These are phyloP conservation scores for Acropternis orthonyx DNA, from an alignment of 2,797 vertebrate genomes.

Conservation along the genomic window DNA sequence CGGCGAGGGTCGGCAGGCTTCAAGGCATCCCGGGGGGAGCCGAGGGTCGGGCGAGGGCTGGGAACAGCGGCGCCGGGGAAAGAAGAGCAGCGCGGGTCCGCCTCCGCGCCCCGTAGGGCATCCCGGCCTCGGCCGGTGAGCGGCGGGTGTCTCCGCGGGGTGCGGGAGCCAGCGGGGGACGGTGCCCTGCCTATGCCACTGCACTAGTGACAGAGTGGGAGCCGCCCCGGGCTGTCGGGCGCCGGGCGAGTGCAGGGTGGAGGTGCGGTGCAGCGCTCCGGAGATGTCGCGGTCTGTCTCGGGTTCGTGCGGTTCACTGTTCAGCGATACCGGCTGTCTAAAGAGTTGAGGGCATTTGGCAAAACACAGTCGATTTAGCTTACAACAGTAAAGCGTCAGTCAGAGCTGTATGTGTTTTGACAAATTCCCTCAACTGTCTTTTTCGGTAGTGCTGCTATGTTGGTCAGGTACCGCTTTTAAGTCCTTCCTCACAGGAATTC, in stretches of 20 bases:
- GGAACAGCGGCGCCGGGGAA: not conserved
- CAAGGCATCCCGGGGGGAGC: too few relatives aligned
- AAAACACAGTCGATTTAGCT: fast-evolving
- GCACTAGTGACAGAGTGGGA: not conserved
- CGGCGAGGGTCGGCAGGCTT: not conserved
- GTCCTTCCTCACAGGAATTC: not conserved
- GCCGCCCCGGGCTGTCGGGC: not conserved
- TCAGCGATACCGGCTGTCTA: fast-evolving
- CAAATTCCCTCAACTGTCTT: not conserved
- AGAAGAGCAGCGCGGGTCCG: not conserved
- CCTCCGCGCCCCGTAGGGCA: not conserved
- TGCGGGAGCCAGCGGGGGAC: not conserved
- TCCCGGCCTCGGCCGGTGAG: not conserved
- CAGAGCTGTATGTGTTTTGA: not conserved
- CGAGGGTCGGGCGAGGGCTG: too few relatives aligned
- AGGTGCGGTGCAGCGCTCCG: not conserved
- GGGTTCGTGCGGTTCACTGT: fast-evolving
- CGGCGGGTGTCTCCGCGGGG: too few relatives aligned
- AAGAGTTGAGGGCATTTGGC: not conserved
- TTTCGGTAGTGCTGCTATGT: not conserved
- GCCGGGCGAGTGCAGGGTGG: not conserved
- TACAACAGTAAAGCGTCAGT: not conserved
- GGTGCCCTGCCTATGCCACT: not conserved
- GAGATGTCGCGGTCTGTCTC: not conserved
- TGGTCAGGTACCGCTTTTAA: not conserved